Base-by-base conservation (phyloP, 1,140 invertebrate species). In the Bemisia tabaci region DNA sequence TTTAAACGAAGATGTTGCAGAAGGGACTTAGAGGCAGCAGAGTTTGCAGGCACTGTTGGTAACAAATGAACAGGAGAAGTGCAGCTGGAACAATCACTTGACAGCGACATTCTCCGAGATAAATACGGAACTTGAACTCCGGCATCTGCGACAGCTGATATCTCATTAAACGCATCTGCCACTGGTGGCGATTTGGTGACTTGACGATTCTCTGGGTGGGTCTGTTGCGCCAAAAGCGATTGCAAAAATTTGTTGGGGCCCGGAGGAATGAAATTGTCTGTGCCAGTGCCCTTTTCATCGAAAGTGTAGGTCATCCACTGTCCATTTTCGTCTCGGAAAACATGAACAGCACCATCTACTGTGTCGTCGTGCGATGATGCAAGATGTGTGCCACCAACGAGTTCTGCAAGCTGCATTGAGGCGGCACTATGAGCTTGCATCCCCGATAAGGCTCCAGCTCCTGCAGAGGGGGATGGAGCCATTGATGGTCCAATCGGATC, bases 341-440 rank as follows among this genome's bases (percentile, higher is more conserved):
- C 92, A 76, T 95, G 92, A 60, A 94, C 86, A 5, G 91, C 90
- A 58, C 92, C 92, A 72, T 92, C 87, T 5, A 85, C 85, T 0
- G 91, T 93, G 71, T 95, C 92, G 68, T 93, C 89, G 74, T 94
- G 90, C 64, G 87, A 89, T 17, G 84, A 86, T 0, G 92, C 91
- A 26, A 93, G 79, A 74, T 94, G 90, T 59, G 68, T 66, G 22
- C 67, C 66, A 33, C 67, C 26, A 65, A 65, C 61, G 21, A 67
- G 58, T 60, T 63, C 66, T 27, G 66, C 63, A 27, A 67, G 59
- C 63, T 68, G 68, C 17, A 65, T 39, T n/a, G 66, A 66, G 5
- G 61, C 33, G 17, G 25, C 22, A 2, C 22, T 26, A 12, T 60
- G 26, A 39, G 26, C 1, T 25, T 24, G 59, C 58, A 26, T 9